Evolutionary conservation across 1,140 invertebrate genomes (phyloP).

Genomic region (Aethina tumida): DNA sequence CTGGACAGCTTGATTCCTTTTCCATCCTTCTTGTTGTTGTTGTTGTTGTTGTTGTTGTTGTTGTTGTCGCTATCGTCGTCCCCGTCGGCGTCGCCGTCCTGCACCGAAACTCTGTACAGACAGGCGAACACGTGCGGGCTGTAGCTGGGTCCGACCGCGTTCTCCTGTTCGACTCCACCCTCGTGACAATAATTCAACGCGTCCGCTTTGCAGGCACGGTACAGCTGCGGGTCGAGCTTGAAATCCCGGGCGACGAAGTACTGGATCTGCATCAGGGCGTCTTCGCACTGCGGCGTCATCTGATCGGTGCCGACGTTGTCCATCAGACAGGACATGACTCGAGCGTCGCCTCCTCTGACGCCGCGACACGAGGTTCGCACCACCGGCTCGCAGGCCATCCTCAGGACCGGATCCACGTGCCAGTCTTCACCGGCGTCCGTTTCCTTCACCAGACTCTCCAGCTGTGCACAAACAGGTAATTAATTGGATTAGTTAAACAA

Average conservation of each 20-base stretch:
- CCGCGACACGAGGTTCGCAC: conserved; percentile 63
- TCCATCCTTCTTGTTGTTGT: too few species aligned
- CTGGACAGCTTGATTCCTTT: conserved; percentile 51
- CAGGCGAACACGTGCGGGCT: conserved; percentile 83
- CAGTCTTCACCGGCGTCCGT: conserved; percentile 82
- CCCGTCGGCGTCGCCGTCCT: too few species aligned
- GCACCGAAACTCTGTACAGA: conserved; percentile 77
- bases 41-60: too few species aligned
- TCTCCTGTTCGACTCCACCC: conserved; percentile 62
- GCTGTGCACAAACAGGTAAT: conserved; percentile 35
- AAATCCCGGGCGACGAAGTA: conserved; percentile 95
- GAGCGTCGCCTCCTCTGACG: conserved; percentile 56
- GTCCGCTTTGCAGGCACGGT: conserved; percentile 74
- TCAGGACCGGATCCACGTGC: conserved; percentile 82
- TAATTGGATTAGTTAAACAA: conserved; percentile 6
- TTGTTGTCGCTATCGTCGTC: too few species aligned
- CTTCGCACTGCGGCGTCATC: conserved; percentile 86
- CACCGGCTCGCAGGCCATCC: conserved; percentile 74
- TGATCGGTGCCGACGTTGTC: conserved; percentile 57
- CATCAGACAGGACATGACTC: conserved; percentile 89
- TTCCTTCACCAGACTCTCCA: conserved; percentile 69
- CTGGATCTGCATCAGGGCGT: conserved; percentile 88
- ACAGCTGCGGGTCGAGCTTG: conserved; percentile 83
- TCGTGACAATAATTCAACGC: conserved; percentile 75
- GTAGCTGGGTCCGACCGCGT: conserved; percentile 52